A percentile compares a stretch with the other conserved stretches of the same genome.
phyloP scores from a whole-genome alignment of 2,888 invertebrate genomes.

The Ophion ellenae region DNA sequence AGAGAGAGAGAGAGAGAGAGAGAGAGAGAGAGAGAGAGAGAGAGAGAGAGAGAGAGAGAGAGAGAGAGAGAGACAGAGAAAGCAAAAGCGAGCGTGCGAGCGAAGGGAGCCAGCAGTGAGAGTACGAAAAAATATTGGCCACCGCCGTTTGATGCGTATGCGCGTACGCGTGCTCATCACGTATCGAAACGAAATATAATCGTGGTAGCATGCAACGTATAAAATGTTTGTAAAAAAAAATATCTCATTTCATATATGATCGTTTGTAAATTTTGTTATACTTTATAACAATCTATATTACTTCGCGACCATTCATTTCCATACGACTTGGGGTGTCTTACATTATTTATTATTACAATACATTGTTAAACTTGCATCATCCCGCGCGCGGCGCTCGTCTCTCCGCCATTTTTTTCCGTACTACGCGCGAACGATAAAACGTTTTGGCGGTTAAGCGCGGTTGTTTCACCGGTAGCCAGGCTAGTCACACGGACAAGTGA shows the following conservation, averaged over 20 bases:
- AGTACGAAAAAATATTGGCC: constrained; percentile 9
- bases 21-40: constrained; percentile 12
- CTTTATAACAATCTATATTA: constrained; percentile 10
- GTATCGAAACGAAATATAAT: constrained; percentile 5
- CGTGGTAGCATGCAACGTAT: constrained; percentile 9
- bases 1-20: neutral
- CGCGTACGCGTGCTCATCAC: constrained; percentile 11
- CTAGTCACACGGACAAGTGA: constrained; percentile 2
- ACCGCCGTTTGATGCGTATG: constrained; percentile 6
- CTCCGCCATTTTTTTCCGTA: neutral
- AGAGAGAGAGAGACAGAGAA: neutral
- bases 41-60: neutral
- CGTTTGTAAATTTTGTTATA: constrained; percentile 4
- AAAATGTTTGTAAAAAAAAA: neutral
- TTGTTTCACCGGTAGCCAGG: constrained; percentile 7
- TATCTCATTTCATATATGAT: constrained; percentile 3
- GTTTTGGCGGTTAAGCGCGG: neutral
- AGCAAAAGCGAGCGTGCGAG: neutral
- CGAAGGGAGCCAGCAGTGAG: neutral
- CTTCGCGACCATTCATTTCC: constrained; percentile 9
- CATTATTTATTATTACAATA: neutral
- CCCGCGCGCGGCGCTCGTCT: neutral
- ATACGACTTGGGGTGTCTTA: constrained; percentile 4
- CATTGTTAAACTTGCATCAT: neutral
- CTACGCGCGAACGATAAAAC: neutral